phyloP scores from a whole-genome alignment of 2,797 vertebrate genomes.

The Cuniculus paca region DNA sequence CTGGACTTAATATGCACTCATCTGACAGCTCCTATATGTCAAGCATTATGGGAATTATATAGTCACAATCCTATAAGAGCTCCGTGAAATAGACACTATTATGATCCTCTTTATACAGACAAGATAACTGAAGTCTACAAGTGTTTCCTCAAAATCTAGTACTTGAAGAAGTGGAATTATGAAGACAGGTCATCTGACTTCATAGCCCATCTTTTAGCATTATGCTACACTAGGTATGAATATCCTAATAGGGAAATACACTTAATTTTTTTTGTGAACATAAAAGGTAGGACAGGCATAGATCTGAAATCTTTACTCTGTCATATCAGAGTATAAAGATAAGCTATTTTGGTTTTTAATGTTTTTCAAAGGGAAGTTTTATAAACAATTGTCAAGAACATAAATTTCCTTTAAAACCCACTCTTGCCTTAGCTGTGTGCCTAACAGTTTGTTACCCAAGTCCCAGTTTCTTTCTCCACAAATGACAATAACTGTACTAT shows the following conservation, averaged over 20 bases:
- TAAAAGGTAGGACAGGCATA: neutral
- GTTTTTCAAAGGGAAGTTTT: neutral
- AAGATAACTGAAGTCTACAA: slow-evolving; percentile 35
- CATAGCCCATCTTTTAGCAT: neutral
- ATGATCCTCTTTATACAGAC: neutral
- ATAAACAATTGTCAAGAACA: slow-evolving; percentile 14
- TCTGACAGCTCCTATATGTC: neutral
- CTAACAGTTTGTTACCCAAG: slow-evolving; percentile 2
- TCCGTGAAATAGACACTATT: neutral
- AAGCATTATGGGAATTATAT: neutral
- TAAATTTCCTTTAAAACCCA: slow-evolving; percentile 37
- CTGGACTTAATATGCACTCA: neutral
- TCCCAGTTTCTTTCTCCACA: slow-evolving; percentile 1
- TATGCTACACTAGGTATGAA: neutral
- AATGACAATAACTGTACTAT: neutral
- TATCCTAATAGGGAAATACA: slow-evolving; percentile 41
- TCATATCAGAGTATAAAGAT: slow-evolving; percentile 26
- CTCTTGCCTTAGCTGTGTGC: neutral
- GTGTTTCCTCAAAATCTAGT: slow-evolving; percentile 22
- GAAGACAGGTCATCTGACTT: slow-evolving; percentile 5
- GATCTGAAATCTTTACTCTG: neutral
- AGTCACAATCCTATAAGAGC: neutral
- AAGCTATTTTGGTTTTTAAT: slow-evolving; percentile 39
- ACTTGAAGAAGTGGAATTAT: slow-evolving; percentile 11
- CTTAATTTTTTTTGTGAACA: slow-evolving; percentile 24